Evolutionary conservation across 2,797 vertebrate species (phyloP), one percentile per base, ranked within the genome.

Genomic region (Chaetophractus vellerosus): DNA sequence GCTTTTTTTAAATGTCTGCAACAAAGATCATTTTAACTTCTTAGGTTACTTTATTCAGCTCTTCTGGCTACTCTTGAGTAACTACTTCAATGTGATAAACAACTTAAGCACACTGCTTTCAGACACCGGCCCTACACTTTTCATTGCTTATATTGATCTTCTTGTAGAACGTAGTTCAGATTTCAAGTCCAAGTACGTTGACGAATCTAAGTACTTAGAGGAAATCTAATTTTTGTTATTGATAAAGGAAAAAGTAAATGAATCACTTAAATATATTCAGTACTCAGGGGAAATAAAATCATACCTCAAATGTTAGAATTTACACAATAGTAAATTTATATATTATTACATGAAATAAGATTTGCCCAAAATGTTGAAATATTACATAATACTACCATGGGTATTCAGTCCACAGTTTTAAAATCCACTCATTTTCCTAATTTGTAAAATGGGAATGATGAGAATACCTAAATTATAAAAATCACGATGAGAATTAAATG

Each of bases 21-120:
- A 97, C 94, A 98, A 98, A 98, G 97, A 98, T 98, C 97, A 98
- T 98, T 87, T 97, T 98, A 98, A 94, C 96, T 97, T 98, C 98
- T 98, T 98, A 97, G 93, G 95, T 98, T 98, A 98, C 97, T 94
- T 97, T 98, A 97, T 96, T 98, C 78, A 97, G 90, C 90, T 98
- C 97, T 97, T 98, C 95, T 89, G 89, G 79, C 89, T 98, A 89
- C 92, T 91, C 94, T 98, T 97, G 95, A 97, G 92, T 94, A 95
- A 97, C 96, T 96, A 96, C 71, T 97, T 98, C 95, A 98, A 36
- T 82, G n/a, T 97, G 94, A 98, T 97, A 98, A 98, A 98, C 87
- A 98, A 97, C 97, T 98, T 98, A 98, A 97, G 90, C 90, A 81
- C 90, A 98, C 90, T 83, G 63, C 95, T 97, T 98, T 96, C 93